Base-by-base conservation (phyloP, 2,888 invertebrate genomes). In the Phortica okadai region DNA sequence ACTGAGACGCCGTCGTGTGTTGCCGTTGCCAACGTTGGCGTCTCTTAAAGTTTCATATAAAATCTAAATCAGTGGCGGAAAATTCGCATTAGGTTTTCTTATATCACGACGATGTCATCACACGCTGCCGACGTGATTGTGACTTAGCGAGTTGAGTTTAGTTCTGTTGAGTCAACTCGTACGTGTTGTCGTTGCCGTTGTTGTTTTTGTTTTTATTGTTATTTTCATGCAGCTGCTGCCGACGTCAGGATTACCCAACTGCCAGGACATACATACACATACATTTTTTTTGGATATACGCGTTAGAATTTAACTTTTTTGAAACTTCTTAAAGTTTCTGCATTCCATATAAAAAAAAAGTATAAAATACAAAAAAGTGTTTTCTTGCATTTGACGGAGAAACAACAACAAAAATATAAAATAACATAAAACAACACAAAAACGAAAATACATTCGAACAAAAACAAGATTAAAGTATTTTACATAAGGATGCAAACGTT, bases 41-140 rank as follows among this genome's bases (percentile, higher is more conserved):
- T 50, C 45, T 8, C 6, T 21, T 45, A 21, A n/a, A 69, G 50
- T 88, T 90, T 89, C 88, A 90, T 91, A 91, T 91, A 91, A 90
- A 90, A 90, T 89, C 88, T 86, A 89, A 90, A 88, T 83, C 88
- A 82, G 80, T 82, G 83, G 83, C 86, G 87, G 87, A 88, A 89
- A 90, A 85, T 82, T 89, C 87, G 90, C 91, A 91, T 91, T 91
- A 90, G 88, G 89, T 89, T 88, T 90, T 90, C 88, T 82, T 87
- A 88, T 90, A 90, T 88, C 90, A 88, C 85, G 87, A 90, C 89
- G 90, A 90, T 89, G 90, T 89, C 90, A 88, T 84, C 86, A 80
- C 82, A 84, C 82, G 82, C 83, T 79, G 84, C 81, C 76, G 74
- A 42, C 64, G 66, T 73, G 45, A 72, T 56, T 21, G 58, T 54